phyloP scores from a whole-genome alignment of 1,140 invertebrate species.

The Coptotermes formosanus region DNA sequence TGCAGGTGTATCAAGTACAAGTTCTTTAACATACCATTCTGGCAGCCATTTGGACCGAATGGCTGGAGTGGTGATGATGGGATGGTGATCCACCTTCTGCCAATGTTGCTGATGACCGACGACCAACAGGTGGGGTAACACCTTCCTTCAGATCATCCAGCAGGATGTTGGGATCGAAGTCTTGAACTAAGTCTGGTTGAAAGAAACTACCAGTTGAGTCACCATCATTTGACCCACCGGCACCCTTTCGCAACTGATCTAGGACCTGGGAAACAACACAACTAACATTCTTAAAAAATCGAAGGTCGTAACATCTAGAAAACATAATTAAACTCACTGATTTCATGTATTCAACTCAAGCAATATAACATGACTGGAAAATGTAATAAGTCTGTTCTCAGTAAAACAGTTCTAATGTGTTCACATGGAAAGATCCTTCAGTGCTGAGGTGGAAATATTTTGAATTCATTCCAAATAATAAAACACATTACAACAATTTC shows the following conservation, averaged over 20 bases:
- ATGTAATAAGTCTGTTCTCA: no score
- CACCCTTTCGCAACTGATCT: conserved; percentile 24
- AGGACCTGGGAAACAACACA: conserved; percentile 12
- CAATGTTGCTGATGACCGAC: conserved; percentile 10
- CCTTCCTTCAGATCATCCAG: conserved; percentile 61
- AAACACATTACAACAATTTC: no score
- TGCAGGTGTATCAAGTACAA: no score
- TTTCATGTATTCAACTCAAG: no score
- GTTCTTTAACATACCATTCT: conserved; percentile 53
- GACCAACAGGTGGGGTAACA: conserved; percentile 3
- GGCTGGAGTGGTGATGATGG: not conserved
- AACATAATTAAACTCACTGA: no score
- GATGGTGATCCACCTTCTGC: not conserved
- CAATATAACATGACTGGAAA: no score
- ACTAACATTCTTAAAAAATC: no score
- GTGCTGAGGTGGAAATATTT: no score
- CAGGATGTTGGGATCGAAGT: conserved; percentile 69
- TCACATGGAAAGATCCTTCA: no score
- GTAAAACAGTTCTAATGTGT: no score
- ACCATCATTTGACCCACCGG: conserved; percentile 30
- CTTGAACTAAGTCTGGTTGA: conserved; percentile 44
- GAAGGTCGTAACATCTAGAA: no score
- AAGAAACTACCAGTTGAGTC: conserved; percentile 37
- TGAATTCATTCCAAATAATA: no score
- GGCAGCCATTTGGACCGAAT: conserved; percentile 61